Evolutionary conservation across 2,113 vertebrate species (phyloP), one percentile per base, ranked within the genome.

Genomic region (Oceanodroma tethys): DNA sequence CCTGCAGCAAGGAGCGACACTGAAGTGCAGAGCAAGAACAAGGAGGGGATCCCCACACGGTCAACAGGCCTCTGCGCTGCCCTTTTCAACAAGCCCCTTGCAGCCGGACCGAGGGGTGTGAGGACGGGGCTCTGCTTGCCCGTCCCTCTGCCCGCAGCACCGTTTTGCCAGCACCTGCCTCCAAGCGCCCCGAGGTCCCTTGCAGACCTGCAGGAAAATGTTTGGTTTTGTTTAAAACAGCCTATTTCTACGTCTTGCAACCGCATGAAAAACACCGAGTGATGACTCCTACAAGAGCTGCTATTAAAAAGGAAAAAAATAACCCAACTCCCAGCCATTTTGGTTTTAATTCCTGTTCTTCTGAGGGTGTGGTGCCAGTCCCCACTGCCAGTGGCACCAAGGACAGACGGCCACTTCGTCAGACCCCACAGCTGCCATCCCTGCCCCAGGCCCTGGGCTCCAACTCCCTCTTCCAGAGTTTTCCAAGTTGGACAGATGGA

Each of bases 91-190:
- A 7, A 60, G 43, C n/a, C 65, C 45, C 63, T 52, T 2, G 0
- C 62, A 11, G 68, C 21, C 47, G 60, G 7, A 14, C 78, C 20
- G 52, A 45, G 13, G 45, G 47, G 38, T 3, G 3, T 0, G 0
- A 63, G 38, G n/a, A 47, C 0, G 2, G 79, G 60, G 59, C 27
- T 80, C 43, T 52, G 42, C 65, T 67, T 25, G 42, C 55, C 68
- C 0, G 0, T 27, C 45, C 71, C 52, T 36, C 73, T 60, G 52
- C 63, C 87, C 7, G 0, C 45, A 65, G 80, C 47, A 34, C 30
- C 1, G 0, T 29, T 59, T 34, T 72, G 38, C 72, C 67, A 45
- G 30, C 82, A 72, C 53, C 43, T 26, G 55, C 30, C 30, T 66
- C 72, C 63, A 16, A 75, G 27, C 3, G 1, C 47, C 16, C 23